Evolutionary conservation across 2,888 invertebrate species (phyloP).

Genomic region (Diadegma fenestrale): DNA sequence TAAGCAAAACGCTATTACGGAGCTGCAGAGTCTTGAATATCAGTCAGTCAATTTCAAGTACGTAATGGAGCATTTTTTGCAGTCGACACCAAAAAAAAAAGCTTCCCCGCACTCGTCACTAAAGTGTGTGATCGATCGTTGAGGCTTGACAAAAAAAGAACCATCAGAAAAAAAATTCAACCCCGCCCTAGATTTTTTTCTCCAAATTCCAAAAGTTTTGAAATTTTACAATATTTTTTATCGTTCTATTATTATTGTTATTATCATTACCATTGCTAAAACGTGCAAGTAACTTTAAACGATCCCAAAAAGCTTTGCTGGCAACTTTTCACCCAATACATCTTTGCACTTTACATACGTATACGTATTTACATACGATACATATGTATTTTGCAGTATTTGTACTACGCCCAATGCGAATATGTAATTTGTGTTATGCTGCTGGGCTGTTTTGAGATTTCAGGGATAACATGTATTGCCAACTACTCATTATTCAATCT

Average conservation of each 20-base stretch:
- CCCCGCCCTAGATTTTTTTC: no score
- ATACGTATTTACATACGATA: slow-evolving; percentile 51
- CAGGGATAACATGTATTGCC: slow-evolving; percentile 55
- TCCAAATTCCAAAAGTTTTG: neutral
- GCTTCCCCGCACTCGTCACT: neutral
- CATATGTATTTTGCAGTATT: slow-evolving; percentile 57
- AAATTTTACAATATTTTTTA: slow-evolving; percentile 41
- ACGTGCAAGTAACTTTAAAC: slow-evolving; percentile 78
- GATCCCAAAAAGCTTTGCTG: slow-evolving; percentile 77
- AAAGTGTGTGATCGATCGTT: slow-evolving; percentile 22
- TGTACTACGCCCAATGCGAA: slow-evolving; percentile 53
- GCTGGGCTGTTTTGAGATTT: slow-evolving; percentile 47
- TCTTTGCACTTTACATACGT: neutral
- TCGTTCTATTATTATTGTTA: slow-evolving; percentile 76
- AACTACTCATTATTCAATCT: slow-evolving; percentile 52
- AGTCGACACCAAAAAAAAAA: neutral
- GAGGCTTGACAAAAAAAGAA: slow-evolving; percentile 10
- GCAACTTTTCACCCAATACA: slow-evolving; percentile 51
- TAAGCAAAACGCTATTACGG: slow-evolving; percentile 36
- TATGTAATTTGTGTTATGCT: slow-evolving; percentile 50
- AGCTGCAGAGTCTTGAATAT: slow-evolving; percentile 80
- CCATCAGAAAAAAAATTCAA: neutral
- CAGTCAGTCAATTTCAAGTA: slow-evolving; percentile 79
- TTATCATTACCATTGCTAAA: slow-evolving; percentile 76
- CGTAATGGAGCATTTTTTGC: neutral